Evolutionary conservation across 1,140 invertebrate species (phyloP), one percentile per base, ranked within the genome.

Genomic region (Globodera rostochiensis): DNA sequence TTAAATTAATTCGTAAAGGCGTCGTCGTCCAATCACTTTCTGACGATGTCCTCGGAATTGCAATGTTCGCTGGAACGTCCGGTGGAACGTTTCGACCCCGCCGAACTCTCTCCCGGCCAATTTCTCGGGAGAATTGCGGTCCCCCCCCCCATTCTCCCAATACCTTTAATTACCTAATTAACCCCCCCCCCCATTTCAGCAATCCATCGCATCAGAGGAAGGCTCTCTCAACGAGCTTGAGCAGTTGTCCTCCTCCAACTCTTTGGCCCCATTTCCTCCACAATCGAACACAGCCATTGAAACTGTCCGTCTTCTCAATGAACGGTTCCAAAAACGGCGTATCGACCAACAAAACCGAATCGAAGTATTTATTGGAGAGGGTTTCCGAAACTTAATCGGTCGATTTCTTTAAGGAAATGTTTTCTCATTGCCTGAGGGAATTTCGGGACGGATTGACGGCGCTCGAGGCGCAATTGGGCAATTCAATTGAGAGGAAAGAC

Each of bases 71-170:
- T 71, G 6, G 36, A 71, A 15, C 25, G 8, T 15, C 36, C 69
- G 69, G 25, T 71, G 69, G 69, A 36, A 6, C 36, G 13, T 71
- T 71, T 71, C n/a, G 25, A 71, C 21, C n/a, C n/a, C 9, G 69
- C 21, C 25, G 25, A 8, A 19, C 1, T 15, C 69, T 47, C 69
- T 36, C 69, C 69, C n/a, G 5, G n/a, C 69, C 69, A 71, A 47
- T 71, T 45, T 47, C 5, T 45, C 69, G n/a, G 75, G 36, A n/a
- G 49, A 84, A 84, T 82, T 60, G 9, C 80, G 47, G 80, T 82
- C 6, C 47, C 47, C 19, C 6, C 47, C 47, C 19, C 45, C 47
- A 36, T 71, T 21, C 11, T 9, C 57, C n/a, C 4, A 73, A 13
- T 46, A 21, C 7, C 19, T 70, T 70, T 70, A 25, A 70, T 8